Percentiles rank a stretch among this genome's conserved stretches.
Conservation (phyloP, 64 coral and sea anemone genomes). For the Exaiptasia diaphana region DNA sequence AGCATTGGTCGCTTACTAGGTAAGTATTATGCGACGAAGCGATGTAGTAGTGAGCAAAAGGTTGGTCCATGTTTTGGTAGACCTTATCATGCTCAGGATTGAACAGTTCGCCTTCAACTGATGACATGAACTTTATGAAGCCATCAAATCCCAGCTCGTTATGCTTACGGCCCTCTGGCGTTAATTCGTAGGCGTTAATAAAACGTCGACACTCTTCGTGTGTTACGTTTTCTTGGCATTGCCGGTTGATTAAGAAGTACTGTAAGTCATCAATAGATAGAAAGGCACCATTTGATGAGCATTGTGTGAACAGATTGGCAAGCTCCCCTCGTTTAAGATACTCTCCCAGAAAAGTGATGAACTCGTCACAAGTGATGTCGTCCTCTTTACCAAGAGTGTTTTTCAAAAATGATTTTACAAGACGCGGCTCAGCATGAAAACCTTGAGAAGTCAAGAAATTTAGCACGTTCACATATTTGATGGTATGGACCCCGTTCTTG, state of each 20-base stretch:
- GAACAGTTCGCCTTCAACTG: constrained; percentile 60
- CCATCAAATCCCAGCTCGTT: constrained; percentile 51
- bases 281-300: constrained; percentile 26
- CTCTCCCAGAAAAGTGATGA: constrained; percentile 4
- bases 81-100: constrained; percentile 27
- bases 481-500: neutral
- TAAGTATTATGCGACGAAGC: constrained; percentile 82
- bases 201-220: neutral
- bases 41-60: constrained; percentile 72
- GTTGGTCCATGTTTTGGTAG: constrained; percentile 72
- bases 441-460: constrained; percentile 2
- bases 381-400: neutral
- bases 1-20: constrained; percentile 46
- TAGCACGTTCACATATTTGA: neutral
- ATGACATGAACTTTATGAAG: constrained; percentile 54
- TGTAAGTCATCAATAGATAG: constrained; percentile 41
- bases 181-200: constrained; percentile 26
- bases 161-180: constrained; percentile 12
- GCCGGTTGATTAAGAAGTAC: constrained; percentile 27
- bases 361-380: constrained; percentile 33
- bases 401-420: constrained; percentile 2
- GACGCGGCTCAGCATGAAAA: neutral
- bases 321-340: constrained; percentile 16
- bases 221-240: neutral
- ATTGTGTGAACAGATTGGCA: constrained; percentile 9